These are phyloP conservation scores for Varanus salvator DNA, from an alignment of 2,113 vertebrate species.

Conservation along the genomic window DNA sequence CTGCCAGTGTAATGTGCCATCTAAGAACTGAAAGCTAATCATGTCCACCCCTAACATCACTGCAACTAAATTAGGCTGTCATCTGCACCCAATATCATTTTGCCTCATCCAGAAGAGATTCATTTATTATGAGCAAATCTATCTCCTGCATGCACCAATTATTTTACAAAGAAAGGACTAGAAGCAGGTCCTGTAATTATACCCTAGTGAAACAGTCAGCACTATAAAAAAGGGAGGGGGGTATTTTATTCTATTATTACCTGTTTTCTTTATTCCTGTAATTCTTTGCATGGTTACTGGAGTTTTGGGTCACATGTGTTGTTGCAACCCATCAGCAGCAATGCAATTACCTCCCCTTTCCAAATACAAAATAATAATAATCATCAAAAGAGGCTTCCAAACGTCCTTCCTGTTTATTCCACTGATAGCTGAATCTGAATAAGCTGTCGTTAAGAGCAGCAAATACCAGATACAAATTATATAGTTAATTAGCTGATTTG, in stretches of 20 bases:
- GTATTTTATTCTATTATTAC: conserved; percentile 69
- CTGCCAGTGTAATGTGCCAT: conserved; percentile 31
- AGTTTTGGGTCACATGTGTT: conserved; percentile 34
- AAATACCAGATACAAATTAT: conserved; percentile 61
- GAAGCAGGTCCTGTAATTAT: conserved; percentile 68
- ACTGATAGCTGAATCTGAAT: conserved; percentile 58
- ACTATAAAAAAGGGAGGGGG: conserved; percentile 57
- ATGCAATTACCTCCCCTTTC: conserved; percentile 24
- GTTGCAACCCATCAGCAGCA: conserved; percentile 52
- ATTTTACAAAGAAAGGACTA: conserved; percentile 73
- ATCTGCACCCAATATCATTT: conserved; percentile 48
- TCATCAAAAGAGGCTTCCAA: conserved; percentile 57
- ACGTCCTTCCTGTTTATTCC: conserved; percentile 51
- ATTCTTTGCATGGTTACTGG: conserved; percentile 58
- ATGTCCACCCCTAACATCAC: conserved; percentile 42
- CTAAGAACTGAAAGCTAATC: conserved; percentile 62
- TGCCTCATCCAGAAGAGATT: conserved; percentile 45
- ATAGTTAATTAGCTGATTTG: conserved; percentile 68
- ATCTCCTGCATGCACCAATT: conserved; percentile 64
- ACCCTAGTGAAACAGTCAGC: conserved; percentile 60
- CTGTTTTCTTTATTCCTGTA: conserved; percentile 66
- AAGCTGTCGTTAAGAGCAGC: conserved; percentile 57
- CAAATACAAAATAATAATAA: conserved; percentile 57
- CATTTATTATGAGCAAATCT: conserved; percentile 67
- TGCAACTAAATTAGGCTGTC: conserved; percentile 66